Evolutionary conservation across 2,113 vertebrate genomes (phyloP).

Genomic region (Ibidorhyncha struthersii): DNA sequence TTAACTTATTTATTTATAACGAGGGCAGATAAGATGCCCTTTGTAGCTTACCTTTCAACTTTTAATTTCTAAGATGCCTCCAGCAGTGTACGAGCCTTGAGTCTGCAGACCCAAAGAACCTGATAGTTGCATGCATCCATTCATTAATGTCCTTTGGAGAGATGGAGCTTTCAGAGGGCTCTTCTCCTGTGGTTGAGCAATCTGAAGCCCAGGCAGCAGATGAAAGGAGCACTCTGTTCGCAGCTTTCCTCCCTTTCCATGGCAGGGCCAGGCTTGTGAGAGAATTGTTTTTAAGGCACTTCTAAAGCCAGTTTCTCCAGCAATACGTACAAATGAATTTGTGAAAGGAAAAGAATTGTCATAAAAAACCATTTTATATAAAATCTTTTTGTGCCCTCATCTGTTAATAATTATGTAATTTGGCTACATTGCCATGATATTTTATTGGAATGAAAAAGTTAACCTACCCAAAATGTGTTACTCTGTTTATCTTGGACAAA

Average conservation of each 20-base stretch:
- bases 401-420: slow-evolving; percentile 30
- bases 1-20: background rate
- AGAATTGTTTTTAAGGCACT: background rate
- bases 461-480: background rate
- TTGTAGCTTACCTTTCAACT: background rate
- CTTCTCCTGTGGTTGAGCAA: background rate
- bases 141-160: background rate
- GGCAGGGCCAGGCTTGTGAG: background rate
- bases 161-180: background rate
- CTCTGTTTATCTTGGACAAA: slow-evolving; percentile 22
- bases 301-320: background rate
- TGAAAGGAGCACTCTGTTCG: background rate
- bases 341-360: background rate
- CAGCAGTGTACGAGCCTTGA: accelerated
- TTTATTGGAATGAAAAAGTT: background rate
- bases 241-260: background rate
- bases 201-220: background rate
- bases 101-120: background rate
- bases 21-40: background rate
- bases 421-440: background rate
- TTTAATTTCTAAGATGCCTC: background rate
- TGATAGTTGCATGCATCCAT: background rate
- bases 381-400: background rate
- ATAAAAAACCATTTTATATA: background rate
- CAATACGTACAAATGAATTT: background rate